Conservation (phyloP, 2,797 vertebrate genomes). For the Columba guinea region DNA sequence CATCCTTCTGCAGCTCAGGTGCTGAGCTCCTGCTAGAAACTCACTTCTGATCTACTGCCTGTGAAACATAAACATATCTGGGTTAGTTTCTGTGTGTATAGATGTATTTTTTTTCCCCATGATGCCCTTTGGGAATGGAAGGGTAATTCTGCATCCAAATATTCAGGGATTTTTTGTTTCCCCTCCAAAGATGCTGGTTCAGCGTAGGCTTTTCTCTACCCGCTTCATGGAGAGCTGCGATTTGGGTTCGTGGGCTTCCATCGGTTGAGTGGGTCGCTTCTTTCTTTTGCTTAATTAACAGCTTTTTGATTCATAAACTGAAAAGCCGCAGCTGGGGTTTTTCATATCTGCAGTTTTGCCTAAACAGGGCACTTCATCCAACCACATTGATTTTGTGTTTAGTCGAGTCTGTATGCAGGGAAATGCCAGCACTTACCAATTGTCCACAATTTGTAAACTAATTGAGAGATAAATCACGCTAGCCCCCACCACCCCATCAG, state of each 20-base stretch:
- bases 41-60: background rate
- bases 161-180: background rate
- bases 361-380: slow-evolving; percentile 44
- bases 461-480: slow-evolving; percentile 65
- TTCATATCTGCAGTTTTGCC: background rate
- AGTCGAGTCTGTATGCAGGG: slow-evolving; percentile 25
- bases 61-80: background rate
- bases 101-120: background rate
- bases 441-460: slow-evolving; percentile 64
- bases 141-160: background rate
- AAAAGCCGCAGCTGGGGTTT: background rate
- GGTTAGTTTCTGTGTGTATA: background rate
- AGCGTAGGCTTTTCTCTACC: background rate
- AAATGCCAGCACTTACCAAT: slow-evolving; percentile 50
- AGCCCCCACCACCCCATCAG: slow-evolving; percentile 5
- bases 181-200: background rate
- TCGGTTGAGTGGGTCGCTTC: background rate
- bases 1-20: background rate
- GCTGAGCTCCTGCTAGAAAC: background rate
- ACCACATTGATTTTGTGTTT: slow-evolving; percentile 65
- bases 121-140: background rate
- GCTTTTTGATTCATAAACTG: background rate
- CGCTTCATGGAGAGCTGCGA: background rate
- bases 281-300: slow-evolving; percentile 17
- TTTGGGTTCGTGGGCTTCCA: background rate